Conservation (phyloP, 2,888 invertebrate species). For the Philonicus albiceps region DNA sequence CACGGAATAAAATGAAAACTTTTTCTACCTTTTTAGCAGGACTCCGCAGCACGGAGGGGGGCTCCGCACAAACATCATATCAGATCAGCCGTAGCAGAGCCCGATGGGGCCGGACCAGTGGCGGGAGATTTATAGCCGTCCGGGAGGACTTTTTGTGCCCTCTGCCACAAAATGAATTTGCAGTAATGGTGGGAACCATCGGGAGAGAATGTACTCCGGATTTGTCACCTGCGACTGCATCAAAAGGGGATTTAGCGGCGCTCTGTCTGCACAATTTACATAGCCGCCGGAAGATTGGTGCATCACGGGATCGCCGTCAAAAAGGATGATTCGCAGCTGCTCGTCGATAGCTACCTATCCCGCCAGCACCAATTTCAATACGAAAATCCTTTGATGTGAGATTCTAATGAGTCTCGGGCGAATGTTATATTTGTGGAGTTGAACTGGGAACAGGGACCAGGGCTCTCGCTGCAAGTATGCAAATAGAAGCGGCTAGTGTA, state of each 20-base stretch:
- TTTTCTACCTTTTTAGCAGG: neutral
- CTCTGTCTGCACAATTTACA: conserved; percentile 29
- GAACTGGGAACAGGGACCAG: neutral
- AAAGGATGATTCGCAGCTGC: conserved; percentile 17
- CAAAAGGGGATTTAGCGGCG: conserved; percentile 28
- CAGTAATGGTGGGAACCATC: conserved; percentile 30
- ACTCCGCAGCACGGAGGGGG: neutral
- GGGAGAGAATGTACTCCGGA: conserved; percentile 22
- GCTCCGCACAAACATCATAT: conserved; percentile 15
- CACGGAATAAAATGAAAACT: conserved; percentile 8
- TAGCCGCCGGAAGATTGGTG: conserved; percentile 31
- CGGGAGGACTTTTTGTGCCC: neutral
- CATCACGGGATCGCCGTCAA: conserved; percentile 8
- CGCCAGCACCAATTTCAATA: conserved; percentile 11
- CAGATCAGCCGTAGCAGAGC: neutral
- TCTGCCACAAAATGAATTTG: conserved; percentile 36
- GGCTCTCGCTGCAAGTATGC: neutral
- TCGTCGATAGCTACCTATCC: conserved; percentile 16
- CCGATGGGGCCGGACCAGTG: neutral
- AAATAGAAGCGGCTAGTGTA: conserved; percentile 3
- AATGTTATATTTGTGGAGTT: conserved; percentile 7
- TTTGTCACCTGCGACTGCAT: conserved; percentile 35
- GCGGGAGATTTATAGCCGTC: neutral
- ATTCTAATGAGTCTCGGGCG: conserved; percentile 12
- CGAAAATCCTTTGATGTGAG: conserved; percentile 21